Conservation (phyloP, 1,140 invertebrate genomes). For the Teleopsis dalmanni region DNA sequence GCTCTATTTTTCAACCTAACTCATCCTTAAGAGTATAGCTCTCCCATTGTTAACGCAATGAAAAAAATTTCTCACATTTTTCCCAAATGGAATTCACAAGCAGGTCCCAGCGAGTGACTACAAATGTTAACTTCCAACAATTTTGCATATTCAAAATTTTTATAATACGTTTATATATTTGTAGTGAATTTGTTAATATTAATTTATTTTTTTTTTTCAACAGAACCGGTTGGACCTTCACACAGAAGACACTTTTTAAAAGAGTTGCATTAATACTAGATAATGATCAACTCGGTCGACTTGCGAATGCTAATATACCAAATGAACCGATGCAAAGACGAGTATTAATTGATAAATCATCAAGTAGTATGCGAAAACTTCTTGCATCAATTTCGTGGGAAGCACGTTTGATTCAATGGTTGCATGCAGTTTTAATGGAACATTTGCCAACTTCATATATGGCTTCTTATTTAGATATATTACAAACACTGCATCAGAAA, state of each 20-base stretch:
- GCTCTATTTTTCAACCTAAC: no score
- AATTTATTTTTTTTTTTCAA: constrained; percentile 5
- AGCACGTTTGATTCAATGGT: constrained; percentile 64
- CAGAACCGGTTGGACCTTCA: constrained; percentile 58
- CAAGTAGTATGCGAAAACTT: constrained; percentile 58
- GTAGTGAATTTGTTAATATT: background rate
- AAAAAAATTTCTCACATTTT: no score
- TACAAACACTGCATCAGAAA: constrained; percentile 68
- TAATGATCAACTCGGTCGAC: constrained; percentile 58
- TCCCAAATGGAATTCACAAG: no score
- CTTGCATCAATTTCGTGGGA: constrained; percentile 64
- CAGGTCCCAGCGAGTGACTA: no score
- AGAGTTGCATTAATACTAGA: constrained; percentile 63
- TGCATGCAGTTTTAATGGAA: constrained; percentile 67
- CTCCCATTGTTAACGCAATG: no score
- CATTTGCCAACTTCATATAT: constrained; percentile 61
- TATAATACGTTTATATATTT: background rate
- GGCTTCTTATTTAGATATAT: constrained; percentile 68
- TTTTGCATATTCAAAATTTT: background rate
- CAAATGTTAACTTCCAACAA: no score
- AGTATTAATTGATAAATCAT: constrained; percentile 62
- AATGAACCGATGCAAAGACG: constrained; percentile 61
- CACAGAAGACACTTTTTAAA: constrained; percentile 60
- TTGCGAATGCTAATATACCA: constrained; percentile 51
- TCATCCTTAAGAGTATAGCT: no score